Conservation (phyloP, 2,113 vertebrate species). For the Grammomys dolichurus region DNA sequence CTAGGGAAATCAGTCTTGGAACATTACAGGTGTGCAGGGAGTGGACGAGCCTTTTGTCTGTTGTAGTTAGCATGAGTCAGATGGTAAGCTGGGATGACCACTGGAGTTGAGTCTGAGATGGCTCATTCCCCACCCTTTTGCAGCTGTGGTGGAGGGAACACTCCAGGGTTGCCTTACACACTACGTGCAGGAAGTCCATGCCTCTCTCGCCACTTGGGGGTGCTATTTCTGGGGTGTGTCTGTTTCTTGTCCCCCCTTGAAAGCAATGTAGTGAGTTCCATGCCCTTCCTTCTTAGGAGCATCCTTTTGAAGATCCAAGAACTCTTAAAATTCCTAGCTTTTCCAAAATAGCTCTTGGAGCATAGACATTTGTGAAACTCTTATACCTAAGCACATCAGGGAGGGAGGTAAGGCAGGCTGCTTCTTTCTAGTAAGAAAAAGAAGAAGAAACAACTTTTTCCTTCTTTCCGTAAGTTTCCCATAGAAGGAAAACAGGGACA, state of each 20-base stretch:
- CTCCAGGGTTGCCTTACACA: not conserved
- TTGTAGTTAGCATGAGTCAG: not conserved
- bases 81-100: not conserved
- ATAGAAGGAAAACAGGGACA: not conserved
- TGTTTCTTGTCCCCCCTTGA: not conserved
- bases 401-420: not conserved
- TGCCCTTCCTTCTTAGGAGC: not conserved
- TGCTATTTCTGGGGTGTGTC: not conserved
- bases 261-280: not conserved
- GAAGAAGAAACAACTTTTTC: not conserved
- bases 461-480: not conserved
- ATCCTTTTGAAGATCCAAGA: conserved; percentile 5
- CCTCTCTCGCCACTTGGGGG: not conserved
- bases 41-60: not conserved
- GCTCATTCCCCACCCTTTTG: not conserved
- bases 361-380: conserved; percentile 8
- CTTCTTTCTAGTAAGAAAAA: conserved; percentile 35
- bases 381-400: not conserved
- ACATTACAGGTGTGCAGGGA: not conserved
- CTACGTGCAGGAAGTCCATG: not conserved
- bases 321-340: not conserved
- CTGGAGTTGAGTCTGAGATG: not conserved
- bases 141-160: not conserved
- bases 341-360: not conserved
- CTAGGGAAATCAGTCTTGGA: not conserved